A percentile compares a stretch with the other conserved stretches of the same genome.
Conservation (phyloP, 2,797 vertebrate genomes). For the Rhadinocentrus ornatus region DNA sequence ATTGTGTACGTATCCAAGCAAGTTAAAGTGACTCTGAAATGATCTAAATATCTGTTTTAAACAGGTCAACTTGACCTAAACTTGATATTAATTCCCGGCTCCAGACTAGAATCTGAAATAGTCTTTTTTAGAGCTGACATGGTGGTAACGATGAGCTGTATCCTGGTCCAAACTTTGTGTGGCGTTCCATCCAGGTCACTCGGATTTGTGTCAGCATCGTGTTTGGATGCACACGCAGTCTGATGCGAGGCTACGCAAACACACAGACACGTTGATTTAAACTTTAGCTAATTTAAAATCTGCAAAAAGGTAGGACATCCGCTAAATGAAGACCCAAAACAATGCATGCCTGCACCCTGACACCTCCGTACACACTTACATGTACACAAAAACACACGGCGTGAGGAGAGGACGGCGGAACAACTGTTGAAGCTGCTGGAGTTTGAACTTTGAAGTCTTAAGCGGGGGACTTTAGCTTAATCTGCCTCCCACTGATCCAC, state of each 20-base stretch:
- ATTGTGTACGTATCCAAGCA: no score
- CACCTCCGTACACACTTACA: neutral
- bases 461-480: conserved; percentile 82
- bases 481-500: conserved; percentile 79
- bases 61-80: neutral
- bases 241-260: neutral
- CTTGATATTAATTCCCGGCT: neutral
- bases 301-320: neutral
- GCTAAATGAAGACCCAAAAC: neutral
- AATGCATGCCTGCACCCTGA: neutral
- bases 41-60: neutral
- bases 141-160: neutral
- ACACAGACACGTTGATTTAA: neutral
- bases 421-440: conserved; percentile 67
- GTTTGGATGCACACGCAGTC: neutral
- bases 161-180: conserved; percentile 11
- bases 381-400: conserved; percentile 1
- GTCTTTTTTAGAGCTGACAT: conserved; percentile 11
- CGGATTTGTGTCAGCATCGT: conserved; percentile 1
- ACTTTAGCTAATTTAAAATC: neutral
- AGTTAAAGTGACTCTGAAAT: neutral
- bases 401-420: conserved; percentile 33
- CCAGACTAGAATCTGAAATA: neutral
- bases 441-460: conserved; percentile 85
- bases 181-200: conserved; percentile 44